Conservation (phyloP, 2,113 vertebrate species). For the Aldabrachelys gigantea region DNA sequence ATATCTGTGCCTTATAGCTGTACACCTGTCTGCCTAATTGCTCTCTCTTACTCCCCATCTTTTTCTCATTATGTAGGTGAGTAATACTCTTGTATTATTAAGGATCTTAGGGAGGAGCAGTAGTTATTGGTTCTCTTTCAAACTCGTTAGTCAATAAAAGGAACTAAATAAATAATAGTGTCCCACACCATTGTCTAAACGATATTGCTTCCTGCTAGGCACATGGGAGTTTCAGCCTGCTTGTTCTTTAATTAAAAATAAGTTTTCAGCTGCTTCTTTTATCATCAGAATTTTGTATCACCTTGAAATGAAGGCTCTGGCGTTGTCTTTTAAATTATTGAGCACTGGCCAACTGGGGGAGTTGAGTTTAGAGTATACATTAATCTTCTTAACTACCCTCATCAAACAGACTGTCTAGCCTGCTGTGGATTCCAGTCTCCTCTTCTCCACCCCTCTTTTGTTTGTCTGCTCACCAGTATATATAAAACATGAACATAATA, state of each 20-base stretch:
- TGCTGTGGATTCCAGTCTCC: neutral
- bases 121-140: conserved; percentile 61
- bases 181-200: conserved; percentile 42
- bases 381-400: conserved; percentile 80
- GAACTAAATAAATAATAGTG: conserved; percentile 61
- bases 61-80: conserved; percentile 56
- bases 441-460: conserved; percentile 9
- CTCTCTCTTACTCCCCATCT: conserved; percentile 56
- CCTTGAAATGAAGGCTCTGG: conserved; percentile 75
- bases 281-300: conserved; percentile 76
- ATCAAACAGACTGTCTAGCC: conserved; percentile 73
- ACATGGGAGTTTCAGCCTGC: conserved; percentile 53
- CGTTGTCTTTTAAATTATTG: conserved; percentile 79
- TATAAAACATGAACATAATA: conserved; percentile 6
- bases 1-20: conserved; percentile 46
- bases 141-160: conserved; percentile 62
- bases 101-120: conserved; percentile 25
- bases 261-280: conserved; percentile 71
- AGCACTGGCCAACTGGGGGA: conserved; percentile 43
- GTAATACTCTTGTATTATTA: conserved; percentile 63
- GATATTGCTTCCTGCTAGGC: conserved; percentile 55
- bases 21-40: conserved; percentile 63
- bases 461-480: neutral
- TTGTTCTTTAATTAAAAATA: conserved; percentile 77
- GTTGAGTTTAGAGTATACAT: conserved; percentile 72